Base-by-base conservation (phyloP, 1,140 invertebrate genomes). In the Sitodiplosis mosellana region DNA sequence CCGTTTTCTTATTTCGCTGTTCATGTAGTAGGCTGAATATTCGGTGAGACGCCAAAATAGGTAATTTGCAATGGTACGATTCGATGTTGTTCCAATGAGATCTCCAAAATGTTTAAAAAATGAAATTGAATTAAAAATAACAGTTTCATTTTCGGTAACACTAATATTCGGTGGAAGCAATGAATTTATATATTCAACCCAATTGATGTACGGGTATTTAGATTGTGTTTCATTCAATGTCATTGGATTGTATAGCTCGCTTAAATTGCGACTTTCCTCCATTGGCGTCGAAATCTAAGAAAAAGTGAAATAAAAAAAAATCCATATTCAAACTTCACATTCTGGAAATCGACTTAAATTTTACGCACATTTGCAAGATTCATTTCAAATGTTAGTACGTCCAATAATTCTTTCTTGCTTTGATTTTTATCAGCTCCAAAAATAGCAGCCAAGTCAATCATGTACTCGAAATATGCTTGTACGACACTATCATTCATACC, bases 191-290 rank as follows among this genome's bases (percentile, higher is more conserved):
- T 77, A 78, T 38, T 69, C 64, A 7, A 47, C 18, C 45, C 45
- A 47, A 12, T 37, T 37, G 4, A 17, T 64, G 49, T 65, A 58
- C 4, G 65, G 65, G 33, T 69, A 69, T 38, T 63, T 55, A 40
- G 59, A 52, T 49, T 70, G 63, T n/a, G 79, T 55, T 40, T 77
- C 67, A 14, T 51, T 53, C 4, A 78, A 59, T 2, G 67, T 72
- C 68, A 80, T 78, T 44, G 74, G 73, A 56, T 82, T 79, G 60
- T 82, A 81, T 8, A 78, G 59, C 51, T 74, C 70, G 18, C 72
- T 70, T 19, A 74, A 72, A 60, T 82, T 78, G 41, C 79, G 57
- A 48, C 78, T 62, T 48, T 80, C 71, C 58, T 81, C 78, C 19
- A 67, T 63, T 0, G 78, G 75, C 38, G 73, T 48, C 1, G 72